Percentiles rank a stretch among this genome's conserved stretches.
These are phyloP conservation scores for Macrosoma leucophasiata DNA, from an alignment of 2,888 invertebrate species.

Conservation along the genomic window DNA sequence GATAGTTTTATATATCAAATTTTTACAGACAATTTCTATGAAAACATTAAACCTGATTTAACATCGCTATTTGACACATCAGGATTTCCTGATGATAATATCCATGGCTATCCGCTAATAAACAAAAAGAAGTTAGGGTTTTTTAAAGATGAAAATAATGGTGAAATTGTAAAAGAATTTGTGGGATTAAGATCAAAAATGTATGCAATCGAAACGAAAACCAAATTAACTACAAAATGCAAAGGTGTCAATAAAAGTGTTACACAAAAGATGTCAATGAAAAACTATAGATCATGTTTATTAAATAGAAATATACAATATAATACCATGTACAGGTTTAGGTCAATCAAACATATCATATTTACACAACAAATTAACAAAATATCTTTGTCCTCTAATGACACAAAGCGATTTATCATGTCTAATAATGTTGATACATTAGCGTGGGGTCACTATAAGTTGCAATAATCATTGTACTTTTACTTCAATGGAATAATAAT, in stretches of 20 bases:
- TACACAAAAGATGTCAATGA: neutral
- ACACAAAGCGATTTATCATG: slow-evolving; percentile 2
- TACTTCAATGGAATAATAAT: no score
- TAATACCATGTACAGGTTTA: neutral
- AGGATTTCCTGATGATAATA: slow-evolving; percentile 30
- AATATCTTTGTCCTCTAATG: slow-evolving; percentile 2
- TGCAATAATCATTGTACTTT: no score
- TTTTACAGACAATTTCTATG: slow-evolving; percentile 24
- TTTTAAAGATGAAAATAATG: slow-evolving; percentile 28
- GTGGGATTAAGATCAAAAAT: slow-evolving; percentile 14
- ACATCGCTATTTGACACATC: slow-evolving; percentile 27
- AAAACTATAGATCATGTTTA: slow-evolving; percentile 4
- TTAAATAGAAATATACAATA: neutral
- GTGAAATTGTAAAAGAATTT: slow-evolving; percentile 11
- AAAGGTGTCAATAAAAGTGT: slow-evolving; percentile 4
- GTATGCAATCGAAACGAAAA: slow-evolving; percentile 4
- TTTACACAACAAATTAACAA: slow-evolving; percentile 9
- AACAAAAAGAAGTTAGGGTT: slow-evolving; percentile 31
- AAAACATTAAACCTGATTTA: slow-evolving; percentile 26
- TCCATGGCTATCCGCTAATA: slow-evolving; percentile 27
- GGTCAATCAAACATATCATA: neutral
- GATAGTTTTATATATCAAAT: slow-evolving; percentile 30
- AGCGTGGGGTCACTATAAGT: slow-evolving; percentile 8
- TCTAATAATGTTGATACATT: slow-evolving; percentile 3
- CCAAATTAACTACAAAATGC: slow-evolving; percentile 4